Evolutionary conservation across 2,113 vertebrate species (phyloP), one percentile per base, ranked within the genome.

Genomic region (Buteo buteo): DNA sequence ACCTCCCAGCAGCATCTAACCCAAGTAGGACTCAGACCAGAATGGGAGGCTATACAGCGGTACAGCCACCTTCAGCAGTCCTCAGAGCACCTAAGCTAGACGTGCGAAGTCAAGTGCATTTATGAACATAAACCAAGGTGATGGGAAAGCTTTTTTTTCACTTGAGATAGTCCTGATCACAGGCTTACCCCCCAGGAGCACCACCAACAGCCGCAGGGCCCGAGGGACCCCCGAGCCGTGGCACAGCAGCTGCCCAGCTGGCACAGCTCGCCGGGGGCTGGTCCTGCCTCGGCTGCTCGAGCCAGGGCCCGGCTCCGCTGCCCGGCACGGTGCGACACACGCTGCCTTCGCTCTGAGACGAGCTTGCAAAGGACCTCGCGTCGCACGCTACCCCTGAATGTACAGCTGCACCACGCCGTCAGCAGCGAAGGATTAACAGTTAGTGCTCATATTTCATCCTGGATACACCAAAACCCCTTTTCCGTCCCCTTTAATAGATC

Each of bases 331-430:
- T 3, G 34, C 3, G 4, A 9, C n/a, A 5, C 14, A 4, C 15
- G 2, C 32, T 4, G 42, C 52, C 34, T 36, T 8, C 1, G 19
- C 47, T 20, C 69, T 0, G 5, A 8, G 28, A 13, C 2, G 9
- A 40, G 38, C 36, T 28, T 11, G 25, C 38, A 0, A 5, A 42
- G 22, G 29, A 22, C 16, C 55, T 11, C 3, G 22, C 16, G 2
- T 16, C 4, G 6, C n/a, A 4, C 29, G 0, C 29, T 7, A 2
- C 25, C 25, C 47, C 36, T 4, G 18, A 17, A 7, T 0, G 25
- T 6, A 4, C 31, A 6, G 31, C 3, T 14, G 47, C 44, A 16
- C 34, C 44, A 7, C 0, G 1, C 17, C 4, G 17, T 1, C 58
- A 34, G 45, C 61, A 34, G 61, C 62, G 6, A 16, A 17, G 4